Evolutionary conservation across 2,797 vertebrate genomes (phyloP).

Genomic region (Neopelma chrysocephalum): DNA sequence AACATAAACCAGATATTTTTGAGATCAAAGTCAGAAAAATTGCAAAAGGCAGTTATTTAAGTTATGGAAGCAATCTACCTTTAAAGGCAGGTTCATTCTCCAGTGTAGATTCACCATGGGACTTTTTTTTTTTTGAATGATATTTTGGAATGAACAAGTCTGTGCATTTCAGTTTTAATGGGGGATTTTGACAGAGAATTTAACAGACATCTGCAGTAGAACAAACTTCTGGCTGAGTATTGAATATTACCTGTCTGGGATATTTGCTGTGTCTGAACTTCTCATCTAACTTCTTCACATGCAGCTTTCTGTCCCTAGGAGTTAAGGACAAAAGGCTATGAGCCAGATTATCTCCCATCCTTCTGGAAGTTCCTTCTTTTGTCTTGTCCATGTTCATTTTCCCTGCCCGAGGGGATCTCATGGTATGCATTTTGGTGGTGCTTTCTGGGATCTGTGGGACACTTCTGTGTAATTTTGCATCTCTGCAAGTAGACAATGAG

Average conservation of each 20-base stretch:
- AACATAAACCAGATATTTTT: constrained; percentile 46
- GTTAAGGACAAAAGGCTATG: not conserved
- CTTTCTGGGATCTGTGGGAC: not conserved
- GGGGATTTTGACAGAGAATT: not conserved
- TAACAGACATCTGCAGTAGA: not conserved
- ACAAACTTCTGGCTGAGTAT: not conserved
- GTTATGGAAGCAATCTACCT: not conserved
- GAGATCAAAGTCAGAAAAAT: constrained; percentile 14
- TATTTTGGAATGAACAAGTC: not conserved
- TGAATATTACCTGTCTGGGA: not conserved
- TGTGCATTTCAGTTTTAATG: not conserved
- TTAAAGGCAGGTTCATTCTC: not conserved
- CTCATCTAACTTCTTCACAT: not conserved
- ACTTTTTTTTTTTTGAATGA: not conserved
- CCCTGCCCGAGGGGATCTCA: not conserved
- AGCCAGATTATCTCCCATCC: not conserved
- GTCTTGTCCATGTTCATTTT: not conserved
- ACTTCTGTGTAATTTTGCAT: not conserved
- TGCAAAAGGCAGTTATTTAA: not conserved
- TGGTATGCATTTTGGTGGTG: not conserved
- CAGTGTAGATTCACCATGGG: not conserved
- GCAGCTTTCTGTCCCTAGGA: not conserved
- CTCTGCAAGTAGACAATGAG: not conserved
- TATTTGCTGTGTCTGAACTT: not conserved
- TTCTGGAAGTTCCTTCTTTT: not conserved